Evolutionary conservation across 2,888 invertebrate species (phyloP), one percentile per base, ranked within the genome.

Genomic region (Coremacera marginata): DNA sequence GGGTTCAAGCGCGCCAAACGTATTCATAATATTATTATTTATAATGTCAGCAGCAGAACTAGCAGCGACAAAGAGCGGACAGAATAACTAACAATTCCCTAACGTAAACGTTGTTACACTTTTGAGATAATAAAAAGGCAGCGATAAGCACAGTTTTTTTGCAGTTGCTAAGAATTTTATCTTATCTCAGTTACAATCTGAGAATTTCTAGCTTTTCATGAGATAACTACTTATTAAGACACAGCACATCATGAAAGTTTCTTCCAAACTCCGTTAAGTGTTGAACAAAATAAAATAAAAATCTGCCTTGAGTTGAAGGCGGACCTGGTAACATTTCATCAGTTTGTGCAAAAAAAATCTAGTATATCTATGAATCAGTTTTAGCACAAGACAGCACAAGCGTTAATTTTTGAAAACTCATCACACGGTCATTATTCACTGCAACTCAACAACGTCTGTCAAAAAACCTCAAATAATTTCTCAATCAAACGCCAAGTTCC

Each of bases 341-440:
- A 44, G 44, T 44, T 44, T 44, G 14, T 44, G 44, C 44, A 44
- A 44, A 44, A 44, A 44, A 44, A 11, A 44, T 44, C 44, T 44
- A 14, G 44, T 44, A 44, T 1, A 44, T 11, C 44, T 44, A 44
- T 44, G 3, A 44, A 44, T 44, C 3, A 11, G 44, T 44, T 44
- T 44, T 44, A 44, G 44, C 44, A 44, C 14, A 44, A 44, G 25
- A 14, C 57, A 27, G 65, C 37, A 11, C 37, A 11, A 9, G 14
- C 14, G 14, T n/a, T 27, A 34, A 80, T 82, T 85, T 84, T 81
- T 83, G 82, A 83, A 82, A 84, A 86, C 85, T 86, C 86, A 86
- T 86, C 86, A 83, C 84, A 82, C 82, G 84, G 82, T 84, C 84
- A 86, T 86, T 86, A 86, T 82, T 86, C 86, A 86, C 82, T 79